Evolutionary conservation across 2,888 invertebrate species (phyloP).

Genomic region (Sympetrum striolatum): DNA sequence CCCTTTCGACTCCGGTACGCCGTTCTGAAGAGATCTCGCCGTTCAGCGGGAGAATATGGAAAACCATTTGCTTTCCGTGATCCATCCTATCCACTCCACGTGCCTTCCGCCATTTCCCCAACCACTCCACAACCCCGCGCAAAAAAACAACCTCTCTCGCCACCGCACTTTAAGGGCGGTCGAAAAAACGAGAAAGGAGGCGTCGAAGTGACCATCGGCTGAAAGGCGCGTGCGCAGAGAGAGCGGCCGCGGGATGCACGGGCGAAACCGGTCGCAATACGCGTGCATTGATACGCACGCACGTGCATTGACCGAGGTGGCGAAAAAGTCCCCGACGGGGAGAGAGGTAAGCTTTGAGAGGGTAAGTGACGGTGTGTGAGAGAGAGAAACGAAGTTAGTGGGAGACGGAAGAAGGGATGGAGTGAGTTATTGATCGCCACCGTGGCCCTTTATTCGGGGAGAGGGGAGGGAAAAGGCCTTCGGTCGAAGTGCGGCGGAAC

Average conservation of each 20-base stretch:
- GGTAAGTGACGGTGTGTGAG: constrained; percentile 14
- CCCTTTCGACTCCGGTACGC: no score
- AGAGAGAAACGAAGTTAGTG: background rate
- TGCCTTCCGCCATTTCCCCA: background rate
- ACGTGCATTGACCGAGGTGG: background rate
- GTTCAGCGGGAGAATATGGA: background rate
- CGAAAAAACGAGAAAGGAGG: background rate
- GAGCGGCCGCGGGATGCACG: background rate
- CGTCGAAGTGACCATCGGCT: background rate
- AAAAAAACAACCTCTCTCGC: background rate
- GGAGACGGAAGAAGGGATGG: background rate
- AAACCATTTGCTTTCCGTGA: background rate
- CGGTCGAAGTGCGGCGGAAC: background rate
- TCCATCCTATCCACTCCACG: background rate
- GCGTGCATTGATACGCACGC: background rate
- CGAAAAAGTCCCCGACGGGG: background rate
- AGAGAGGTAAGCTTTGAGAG: background rate
- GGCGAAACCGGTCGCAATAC: background rate
- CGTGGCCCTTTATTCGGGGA: constrained; percentile 26
- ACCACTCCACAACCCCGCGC: background rate
- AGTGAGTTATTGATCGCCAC: constrained; percentile 34
- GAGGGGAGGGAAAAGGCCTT: background rate
- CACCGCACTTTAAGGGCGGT: background rate
- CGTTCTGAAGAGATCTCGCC: no score
- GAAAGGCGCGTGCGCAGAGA: background rate